Conservation (phyloP, 2,888 invertebrate species). For the Callimorpha dominula region DNA sequence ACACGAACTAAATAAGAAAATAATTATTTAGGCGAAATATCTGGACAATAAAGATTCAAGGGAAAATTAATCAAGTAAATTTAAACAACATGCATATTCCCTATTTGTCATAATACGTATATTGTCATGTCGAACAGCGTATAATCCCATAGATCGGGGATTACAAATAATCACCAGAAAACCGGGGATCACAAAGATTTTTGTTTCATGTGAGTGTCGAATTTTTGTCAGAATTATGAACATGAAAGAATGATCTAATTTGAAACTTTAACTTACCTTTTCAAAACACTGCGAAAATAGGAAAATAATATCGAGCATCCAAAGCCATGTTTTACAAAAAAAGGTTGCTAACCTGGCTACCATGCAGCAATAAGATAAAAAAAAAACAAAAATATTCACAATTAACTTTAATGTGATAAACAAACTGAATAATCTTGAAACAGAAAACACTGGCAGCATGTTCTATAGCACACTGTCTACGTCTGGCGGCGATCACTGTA, state of each 20-base stretch:
- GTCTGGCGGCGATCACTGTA: slow-evolving; percentile 61
- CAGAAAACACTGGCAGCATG: slow-evolving; percentile 72
- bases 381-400: slow-evolving; percentile 75
- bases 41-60: no score
- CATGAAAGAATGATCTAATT: background rate
- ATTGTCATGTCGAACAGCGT: background rate
- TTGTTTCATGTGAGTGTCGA: background rate
- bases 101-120: no score
- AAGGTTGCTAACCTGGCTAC: slow-evolving; percentile 60
- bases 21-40: no score
- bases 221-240: background rate
- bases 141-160: background rate
- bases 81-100: no score
- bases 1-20: no score
- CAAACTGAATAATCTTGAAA: slow-evolving; percentile 67
- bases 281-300: slow-evolving; percentile 3
- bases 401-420: slow-evolving; percentile 80
- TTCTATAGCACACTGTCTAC: slow-evolving; percentile 72
- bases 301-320: slow-evolving; percentile 21
- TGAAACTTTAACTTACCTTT: slow-evolving; percentile 37
- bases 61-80: no score
- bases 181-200: background rate
- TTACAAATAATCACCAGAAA: background rate
- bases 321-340: slow-evolving; percentile 38
- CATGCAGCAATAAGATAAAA: slow-evolving; percentile 73